Evolutionary conservation across 2,888 invertebrate species (phyloP).

Genomic region (Sthenelais limicola): DNA sequence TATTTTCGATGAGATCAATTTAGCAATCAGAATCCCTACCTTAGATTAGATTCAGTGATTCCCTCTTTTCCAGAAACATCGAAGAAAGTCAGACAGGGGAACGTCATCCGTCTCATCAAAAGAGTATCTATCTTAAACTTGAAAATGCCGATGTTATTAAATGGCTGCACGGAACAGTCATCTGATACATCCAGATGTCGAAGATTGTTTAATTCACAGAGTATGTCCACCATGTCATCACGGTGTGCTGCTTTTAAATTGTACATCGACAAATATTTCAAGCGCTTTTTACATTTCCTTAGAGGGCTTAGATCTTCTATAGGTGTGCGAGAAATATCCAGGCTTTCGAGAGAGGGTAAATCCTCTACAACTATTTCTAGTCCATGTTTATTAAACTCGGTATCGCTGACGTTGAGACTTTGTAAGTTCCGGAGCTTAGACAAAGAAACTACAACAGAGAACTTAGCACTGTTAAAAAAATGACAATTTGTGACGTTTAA

Average conservation of each 20-base stretch:
- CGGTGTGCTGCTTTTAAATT: constrained; percentile 73
- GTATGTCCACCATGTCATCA: constrained; percentile 73
- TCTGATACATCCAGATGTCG: constrained; percentile 77
- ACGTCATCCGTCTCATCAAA: constrained; percentile 60
- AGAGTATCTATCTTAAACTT: constrained; percentile 62
- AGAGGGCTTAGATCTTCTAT: constrained; percentile 79
- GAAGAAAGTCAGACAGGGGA: constrained; percentile 77
- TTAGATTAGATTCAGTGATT: constrained; percentile 73
- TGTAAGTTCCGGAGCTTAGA: constrained; percentile 77
- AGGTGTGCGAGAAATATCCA: constrained; percentile 79
- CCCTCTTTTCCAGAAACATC: constrained; percentile 79
- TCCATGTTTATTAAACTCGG: constrained; percentile 80
- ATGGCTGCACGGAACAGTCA: constrained; percentile 70
- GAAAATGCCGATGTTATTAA: constrained; percentile 72
- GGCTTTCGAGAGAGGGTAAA: constrained; percentile 77
- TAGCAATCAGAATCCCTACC: constrained; percentile 67
- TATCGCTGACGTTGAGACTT: constrained; percentile 78
- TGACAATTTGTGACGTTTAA: constrained; percentile 79
- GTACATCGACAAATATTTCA: constrained; percentile 78
- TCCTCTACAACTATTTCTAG: constrained; percentile 80
- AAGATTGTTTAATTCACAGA: constrained; percentile 75
- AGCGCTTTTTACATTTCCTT: constrained; percentile 75
- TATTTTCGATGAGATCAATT: neutral
- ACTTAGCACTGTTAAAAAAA: constrained; percentile 77
- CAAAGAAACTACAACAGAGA: constrained; percentile 77